A percentile compares a stretch with the other conserved stretches of the same genome.
phyloP scores from a whole-genome alignment of 2,113 vertebrate species.

The Strix aluco region DNA sequence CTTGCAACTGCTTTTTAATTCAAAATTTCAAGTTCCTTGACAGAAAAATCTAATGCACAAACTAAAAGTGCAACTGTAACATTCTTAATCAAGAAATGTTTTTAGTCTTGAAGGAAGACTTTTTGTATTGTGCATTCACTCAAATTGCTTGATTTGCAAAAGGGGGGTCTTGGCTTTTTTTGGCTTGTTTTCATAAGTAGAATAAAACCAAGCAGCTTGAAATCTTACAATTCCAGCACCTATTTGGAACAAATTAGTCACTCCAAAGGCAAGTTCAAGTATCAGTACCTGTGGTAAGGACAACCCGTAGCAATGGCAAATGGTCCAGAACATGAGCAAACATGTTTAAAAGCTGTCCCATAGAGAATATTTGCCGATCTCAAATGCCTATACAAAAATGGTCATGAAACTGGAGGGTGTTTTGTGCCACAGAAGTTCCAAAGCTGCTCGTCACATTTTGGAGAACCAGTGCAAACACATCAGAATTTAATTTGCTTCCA shows the following conservation, averaged over 20 bases:
- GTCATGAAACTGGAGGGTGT: neutral
- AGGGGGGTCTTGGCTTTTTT: neutral
- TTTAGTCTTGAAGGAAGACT: neutral
- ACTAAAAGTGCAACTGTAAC: neutral
- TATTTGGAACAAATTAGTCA: neutral
- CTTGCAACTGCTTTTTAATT: neutral
- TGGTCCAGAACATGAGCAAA: neutral
- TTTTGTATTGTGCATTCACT: neutral
- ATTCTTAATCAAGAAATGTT: neutral
- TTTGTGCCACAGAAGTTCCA: neutral
- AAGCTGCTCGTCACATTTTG: neutral
- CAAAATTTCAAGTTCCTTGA: neutral
- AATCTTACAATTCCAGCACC: neutral
- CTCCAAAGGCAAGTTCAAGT: neutral
- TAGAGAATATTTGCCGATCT: neutral
- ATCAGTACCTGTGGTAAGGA: neutral
- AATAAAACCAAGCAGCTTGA: neutral
- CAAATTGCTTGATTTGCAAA: too few relatives aligned
- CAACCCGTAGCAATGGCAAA: neutral
- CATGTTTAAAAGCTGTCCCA: neutral
- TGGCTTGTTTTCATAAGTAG: neutral
- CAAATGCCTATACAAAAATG: neutral
- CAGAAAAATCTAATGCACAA: neutral
- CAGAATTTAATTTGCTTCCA: constrained; percentile 7
- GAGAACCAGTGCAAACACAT: neutral